Base-by-base conservation (phyloP, 2,797 vertebrate genomes). In the Fringilla coelebs region DNA sequence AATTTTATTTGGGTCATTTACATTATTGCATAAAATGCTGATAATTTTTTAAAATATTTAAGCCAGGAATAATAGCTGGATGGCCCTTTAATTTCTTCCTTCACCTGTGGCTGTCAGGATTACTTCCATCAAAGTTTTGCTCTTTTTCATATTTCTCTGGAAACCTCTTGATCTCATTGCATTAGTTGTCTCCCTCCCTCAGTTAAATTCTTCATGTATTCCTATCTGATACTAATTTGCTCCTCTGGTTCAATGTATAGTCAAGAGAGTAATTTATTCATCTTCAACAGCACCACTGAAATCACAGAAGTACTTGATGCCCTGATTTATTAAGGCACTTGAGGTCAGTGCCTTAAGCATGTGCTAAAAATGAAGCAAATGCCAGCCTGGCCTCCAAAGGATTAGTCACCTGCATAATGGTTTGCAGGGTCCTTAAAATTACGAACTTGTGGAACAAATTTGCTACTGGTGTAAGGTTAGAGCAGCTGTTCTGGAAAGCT, bases 251-350 rank as follows among this genome's bases (percentile, higher is more conserved):
- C 74, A 93, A 26, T 60, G 62, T 88, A 88, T 91, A 94, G 93
- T 91, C 83, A 90, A 57, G 80, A 95, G 91, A 93, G 32, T 88
- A 86, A 94, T 94, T 94, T 90, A 79, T 91, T 86, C 77, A 76
- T 88, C 55, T 85, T 68, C 66, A 73, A 6, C 66, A 94, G 74
- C 63, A 73, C 70, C 45, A 65, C 63, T 78, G 91, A 93, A 95
- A 88, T 93, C 93, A 90, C 83, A 95, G 60, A 93, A 86, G 88
- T 75, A 76, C 93, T 91, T 84, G 83, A 93, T 94, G 88, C 62
- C 48, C 90, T 95, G 83, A 91, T 95, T 94, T 95, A 94, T 94
- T 88, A 86, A 94, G 90, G 90, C 55, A 89, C 74, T 96, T 71
- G 32, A 91, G 93, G 88, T 96, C 94, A 91, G 71, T 85, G 85